Evolutionary conservation across 37 sponge, comb jelly and placozoan species (phyloP), one percentile per base, ranked within the genome.

Genomic region (Haliclona indistincta): DNA sequence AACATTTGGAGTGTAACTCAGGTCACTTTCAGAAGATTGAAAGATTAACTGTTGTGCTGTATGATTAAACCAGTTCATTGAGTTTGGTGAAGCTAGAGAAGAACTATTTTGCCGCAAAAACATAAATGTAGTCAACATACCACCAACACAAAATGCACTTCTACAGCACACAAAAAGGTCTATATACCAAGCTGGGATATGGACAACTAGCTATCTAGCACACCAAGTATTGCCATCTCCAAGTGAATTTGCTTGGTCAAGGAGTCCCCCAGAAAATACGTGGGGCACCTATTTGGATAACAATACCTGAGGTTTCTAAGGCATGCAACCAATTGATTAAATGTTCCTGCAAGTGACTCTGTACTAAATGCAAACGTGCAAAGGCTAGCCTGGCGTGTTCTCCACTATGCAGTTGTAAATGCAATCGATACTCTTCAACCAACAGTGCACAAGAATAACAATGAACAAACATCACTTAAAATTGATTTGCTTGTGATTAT

Each of bases 211-310:
- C n/a, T 23, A 11, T 11, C 63, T 23, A 26, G 28, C 63, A 61
- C 63, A 25, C 10, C 26, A 13, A 61, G 63, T n/a, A 23, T 11
- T 61, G 13, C 63, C 63, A 11, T n/a, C 63, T 25, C 63, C 63
- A 11, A 10, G n/a, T 11, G 63, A 61, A 15, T 61, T 61, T 61
- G 63, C 63, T 25, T 64, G 66, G 66, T n/a, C n/a, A 64, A 64
- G 36, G 4, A 29, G 37, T 64, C 66, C 33, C n/a, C n/a, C n/a
- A n/a, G n/a, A n/a, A n/a, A 36, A 34, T 5, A 2, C 66, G 33
- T 64, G n/a, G 66, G 66, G 33, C 33, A 33, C 66, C 66, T 35
- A 36, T 64, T 64, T 64, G 66, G 66, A 64, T 64, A 33, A 64
- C 66, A 29, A 25, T 64, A 35, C 66, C 66, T 23, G 63, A 61